Evolutionary conservation across 2,113 vertebrate genomes (phyloP), one percentile per base, ranked within the genome.

Genomic region (Azemiops feae): DNA sequence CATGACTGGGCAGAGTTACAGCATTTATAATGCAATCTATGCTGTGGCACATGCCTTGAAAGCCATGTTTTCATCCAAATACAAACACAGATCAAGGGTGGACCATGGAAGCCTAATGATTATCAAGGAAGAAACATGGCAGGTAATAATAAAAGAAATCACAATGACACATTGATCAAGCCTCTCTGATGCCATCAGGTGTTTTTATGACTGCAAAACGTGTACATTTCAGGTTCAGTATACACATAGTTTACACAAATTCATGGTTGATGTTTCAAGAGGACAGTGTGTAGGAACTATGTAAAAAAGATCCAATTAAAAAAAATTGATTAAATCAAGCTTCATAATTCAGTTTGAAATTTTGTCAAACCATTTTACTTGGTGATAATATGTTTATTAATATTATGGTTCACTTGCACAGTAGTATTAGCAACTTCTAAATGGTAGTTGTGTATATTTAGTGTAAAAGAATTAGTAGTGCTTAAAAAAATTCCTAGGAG

Each of bases 21-120:
- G 58, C 39, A 27, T 92, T 23, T 92, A 88, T 34, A 92, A 88
- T 69, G 86, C 91, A 5, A 16, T 92, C 30, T 92, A 88, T 92
- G n/a, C 91, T 69, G 22, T 92, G n/a, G 58, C 86, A 27, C n/a
- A 88, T 27, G 86, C 91, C 53, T 16, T 92, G 22, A 23, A 92
- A 27, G n/a, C 22, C 30, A 23, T 69, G 11, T 23, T 16, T 25
- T 53, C 58, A 10, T 43, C 22, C n/a, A 53, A 43, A 30, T 69
- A 10, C 47, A 69, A 39, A 53, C 57, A 60, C 6, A 9, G 2
- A 50, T 0, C 4, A 43, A 27, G 16, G 7, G n/a, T 0, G 0
- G 45, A 53, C 1, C 1, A 3, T 30, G 47, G 4, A 25, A 88
- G 22, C 4, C 5, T 4, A 45, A 12, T 25, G 7, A 27, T 45